Percentiles rank a stretch among this genome's conserved stretches.
These are phyloP conservation scores for Lissocephala sabroskyi DNA, from an alignment of 2,888 invertebrate genomes.

Conservation along the genomic window DNA sequence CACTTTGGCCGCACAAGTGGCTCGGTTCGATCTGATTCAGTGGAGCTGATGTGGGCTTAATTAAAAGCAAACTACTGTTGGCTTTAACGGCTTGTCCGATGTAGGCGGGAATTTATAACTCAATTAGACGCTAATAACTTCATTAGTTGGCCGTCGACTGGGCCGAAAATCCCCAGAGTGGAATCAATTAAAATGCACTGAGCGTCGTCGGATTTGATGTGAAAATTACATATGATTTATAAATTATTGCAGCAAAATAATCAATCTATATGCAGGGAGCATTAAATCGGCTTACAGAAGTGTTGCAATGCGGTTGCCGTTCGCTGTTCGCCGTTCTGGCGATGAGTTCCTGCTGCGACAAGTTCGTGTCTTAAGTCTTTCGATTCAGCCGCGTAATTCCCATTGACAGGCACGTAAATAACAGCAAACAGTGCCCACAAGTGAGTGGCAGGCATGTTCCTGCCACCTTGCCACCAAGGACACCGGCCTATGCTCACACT, in stretches of 20 bases:
- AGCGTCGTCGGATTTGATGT: constrained; percentile 18
- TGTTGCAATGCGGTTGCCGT: constrained; percentile 22
- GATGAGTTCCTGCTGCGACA: constrained; percentile 57
- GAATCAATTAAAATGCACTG: constrained; percentile 37
- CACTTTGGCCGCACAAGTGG: no score
- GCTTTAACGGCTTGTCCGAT: no score
- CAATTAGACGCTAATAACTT: constrained; percentile 50
- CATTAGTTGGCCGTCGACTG: constrained; percentile 44
- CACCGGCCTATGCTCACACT: constrained; percentile 33
- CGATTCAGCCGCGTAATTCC: constrained; percentile 27
- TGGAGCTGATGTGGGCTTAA: no score
- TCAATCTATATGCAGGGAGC: constrained; percentile 58
- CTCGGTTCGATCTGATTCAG: no score
- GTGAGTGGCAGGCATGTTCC: constrained; percentile 9
- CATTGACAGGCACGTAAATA: constrained; percentile 28
- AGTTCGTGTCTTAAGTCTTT: constrained; percentile 65
- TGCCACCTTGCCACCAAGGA: constrained; percentile 53
- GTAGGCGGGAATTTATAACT: no score
- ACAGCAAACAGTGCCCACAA: constrained; percentile 5
- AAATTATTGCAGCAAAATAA: constrained; percentile 29
- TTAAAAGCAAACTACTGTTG: constrained; percentile 28
- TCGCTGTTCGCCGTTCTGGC: no score
- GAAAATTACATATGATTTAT: constrained; percentile 14
- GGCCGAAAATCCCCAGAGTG: neutral
- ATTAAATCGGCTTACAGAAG: constrained; percentile 44